Evolutionary conservation across 2,888 invertebrate species (phyloP), one percentile per base, ranked within the genome.

Genomic region (Gari tellinella): DNA sequence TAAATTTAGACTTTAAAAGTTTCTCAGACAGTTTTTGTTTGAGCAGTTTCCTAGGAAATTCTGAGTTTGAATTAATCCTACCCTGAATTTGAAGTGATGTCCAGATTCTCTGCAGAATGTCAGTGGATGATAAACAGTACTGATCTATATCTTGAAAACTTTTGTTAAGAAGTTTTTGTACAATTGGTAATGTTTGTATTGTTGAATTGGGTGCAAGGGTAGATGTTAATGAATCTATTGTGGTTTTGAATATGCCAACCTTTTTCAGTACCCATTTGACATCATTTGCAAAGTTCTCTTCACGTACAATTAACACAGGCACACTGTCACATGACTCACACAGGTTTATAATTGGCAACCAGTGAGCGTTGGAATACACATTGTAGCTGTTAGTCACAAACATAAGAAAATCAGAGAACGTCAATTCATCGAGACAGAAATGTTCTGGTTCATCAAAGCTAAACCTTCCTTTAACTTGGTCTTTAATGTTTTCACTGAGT

Each of bases 71-170:
- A 7, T 8, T 8, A 19, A 45, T 19, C 7, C 17, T 19, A 19
- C 45, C 45, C 21, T 45, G 45, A 19, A 45, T 45, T 45, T 45
- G 45, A n/a, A 45, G 21, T 12, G 45, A n/a, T 14, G 17, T 45
- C 45, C 45, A 45, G 7, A 45, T 45, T 19, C 45, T n/a, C 7
- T 45, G 4, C 17, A 45, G 45, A 45, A 45, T 19, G 5, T 19
- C 45, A 45, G 21, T 45, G 17, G 17, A 19, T 45, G 45, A 45
- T 4, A 45, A 12, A 45, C 45, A 45, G 45, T 45, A 45, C 4
- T 19, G 17, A 14, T 19, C 14, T 19, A 5, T 19, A 12, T 19
- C 7, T 45, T 8, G 17, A 12, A 45, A 45, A n/a, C 45, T 19
- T 4, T 4, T 45, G 12, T 31, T 7, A 7, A 31, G 31, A 31